Evolutionary conservation across 1,140 invertebrate genomes (phyloP), one percentile per base, ranked within the genome.

Genomic region (Leptopilina clavipes): DNA sequence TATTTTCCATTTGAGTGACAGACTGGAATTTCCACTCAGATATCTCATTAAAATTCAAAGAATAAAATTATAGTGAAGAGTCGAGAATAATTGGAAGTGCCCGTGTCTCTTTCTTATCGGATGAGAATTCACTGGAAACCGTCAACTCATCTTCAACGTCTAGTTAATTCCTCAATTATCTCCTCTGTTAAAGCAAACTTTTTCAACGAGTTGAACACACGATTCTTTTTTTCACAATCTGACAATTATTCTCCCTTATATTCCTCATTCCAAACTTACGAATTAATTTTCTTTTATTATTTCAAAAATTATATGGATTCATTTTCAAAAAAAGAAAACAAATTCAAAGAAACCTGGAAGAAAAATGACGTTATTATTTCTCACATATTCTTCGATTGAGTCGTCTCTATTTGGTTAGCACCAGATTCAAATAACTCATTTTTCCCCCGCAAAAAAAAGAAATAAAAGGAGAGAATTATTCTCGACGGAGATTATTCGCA

Each of bases 131-230:
- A 65, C 22, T 65, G 56, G n/a, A 65, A 65, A 65, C 56, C 56
- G 56, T 65, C 56, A 65, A 65, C 22, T 19, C 56, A 18, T 65
- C 22, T 65, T 65, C 56, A 65, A 65, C 56, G 56, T 31, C 56
- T 65, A 31, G 22, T 65, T 65, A 65, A 65, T 65, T 65, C 56
- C 22, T 40, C 56, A 65, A 65, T 65, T 65, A 65, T 14, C 22
- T 11, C n/a, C n/a, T 14, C 19, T 31, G 22, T 65, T 65, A 31
- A 25, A 22, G 56, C 19, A 31, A 65, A 65, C 11, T 31, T 65
- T 31, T 14, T 0, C 31, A 31, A 65, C 19, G 56, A 65, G 56
- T 1, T 31, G 19, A 31, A 65, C 56, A 65, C 56, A 52, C 37
- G 37, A 3, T 40, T 40, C 37, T 40, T 40, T 40, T 40, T 40